Base-by-base conservation (phyloP, 2,113 vertebrate species). In the Rhipidura dahli region DNA sequence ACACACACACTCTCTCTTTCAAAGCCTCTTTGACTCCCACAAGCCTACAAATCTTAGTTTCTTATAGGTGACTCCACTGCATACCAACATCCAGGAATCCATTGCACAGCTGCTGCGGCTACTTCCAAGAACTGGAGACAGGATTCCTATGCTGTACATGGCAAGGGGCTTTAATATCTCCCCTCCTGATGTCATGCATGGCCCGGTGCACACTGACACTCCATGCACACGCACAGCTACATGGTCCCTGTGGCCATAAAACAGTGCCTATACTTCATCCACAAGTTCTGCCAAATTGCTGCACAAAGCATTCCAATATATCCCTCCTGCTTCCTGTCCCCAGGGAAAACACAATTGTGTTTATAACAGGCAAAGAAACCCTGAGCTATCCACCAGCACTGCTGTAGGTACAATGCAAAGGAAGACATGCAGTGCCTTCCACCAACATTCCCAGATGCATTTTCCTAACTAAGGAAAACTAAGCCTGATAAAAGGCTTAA, bases 101-200 rank as follows among this genome's bases (percentile, higher is more conserved):
- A 33, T 20, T 39, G 39, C 61, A 50, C 30, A 85, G 42, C n/a
- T 47, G n/a, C 53, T 89, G 26, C 42, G 77, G 61, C 54, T 76
- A 0, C 47, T 90, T 65, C 19, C 87, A 59, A 59, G 45, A 53
- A 39, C n/a, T 37, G 23, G 33, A 69, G 51, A 40, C 24, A 44
- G 50, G 24, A 69, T 19, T 42, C 59, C 12, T 17, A 37, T 19
- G 57, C 14, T 68, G 60, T 20, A 23, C 28, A 13, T 4, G 27
- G 40, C 40, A 42, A 77, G 14, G 16, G 13, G 20, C 45, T 89
- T 76, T 21, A 68, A 7, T 17, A 26, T 8, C n/a, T 68, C 30
- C 15, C 3, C 40, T 82, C 44, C 56, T 0, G 0, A 11, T 3
- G 24, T 8, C 35, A 23, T 1, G 1, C 9, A 0, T 0, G 13